Base-by-base conservation (phyloP, 2,113 vertebrate species). In the Meles meles region DNA sequence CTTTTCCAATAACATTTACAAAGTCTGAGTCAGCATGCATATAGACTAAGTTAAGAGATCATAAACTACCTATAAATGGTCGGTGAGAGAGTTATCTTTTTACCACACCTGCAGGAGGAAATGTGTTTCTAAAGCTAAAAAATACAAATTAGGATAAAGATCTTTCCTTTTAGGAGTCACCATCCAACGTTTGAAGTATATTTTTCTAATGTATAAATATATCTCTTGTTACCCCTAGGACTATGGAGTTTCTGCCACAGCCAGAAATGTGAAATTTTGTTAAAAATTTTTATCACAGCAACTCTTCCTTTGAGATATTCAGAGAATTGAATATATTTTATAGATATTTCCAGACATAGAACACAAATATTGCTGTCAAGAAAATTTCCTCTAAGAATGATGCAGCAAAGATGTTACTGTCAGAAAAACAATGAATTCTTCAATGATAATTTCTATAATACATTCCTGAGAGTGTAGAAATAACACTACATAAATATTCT, bases 401-500 rank as follows among this genome's bases (percentile, higher is more conserved):
- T 71, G 15, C 55, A 76, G 86, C 65, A 85, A 94, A 97, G 79
- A 97, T 71, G 69, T 57, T 80, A 82, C 93, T 93, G 88, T 93
- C 93, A 97, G 42, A 90, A 93, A 88, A 97, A 95, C 89, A 97
- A 90, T 93, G 87, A 95, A 61, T 97, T 97, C 71, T 90, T 95
- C 86, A 71, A 65, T 95, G 42, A 86, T 92, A 90, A 97, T 98
- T 87, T 97, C 95, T 92, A 17, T 87, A 96, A 95, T 77, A 90
- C 74, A 95, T 93, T 96, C 84, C 37, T 91, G 42, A 92, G 65
- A 89, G 42, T 23, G 3, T 87, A 92, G 72, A 21, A 97, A 90
- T 92, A 97, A 92, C 25, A 85, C 80, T 92, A 80, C 74, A 96
- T 96, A 98, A 97, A 97, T 97, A 98, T 93, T 93, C 95, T 83